These are phyloP conservation scores for Tiliacea aurago DNA, from an alignment of 2,888 invertebrate species.

Conservation along the genomic window DNA sequence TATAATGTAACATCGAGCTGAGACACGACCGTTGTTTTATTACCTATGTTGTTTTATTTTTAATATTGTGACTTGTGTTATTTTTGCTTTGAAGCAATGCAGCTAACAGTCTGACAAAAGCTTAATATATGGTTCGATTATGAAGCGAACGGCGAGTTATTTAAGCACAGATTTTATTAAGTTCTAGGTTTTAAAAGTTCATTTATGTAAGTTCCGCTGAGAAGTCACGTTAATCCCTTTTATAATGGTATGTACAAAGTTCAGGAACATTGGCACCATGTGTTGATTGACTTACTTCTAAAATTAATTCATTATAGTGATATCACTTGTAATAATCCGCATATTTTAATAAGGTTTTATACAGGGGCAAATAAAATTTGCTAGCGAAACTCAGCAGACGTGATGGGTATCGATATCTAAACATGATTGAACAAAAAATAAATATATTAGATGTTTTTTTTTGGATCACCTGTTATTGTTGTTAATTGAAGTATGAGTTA, in stretches of 20 bases:
- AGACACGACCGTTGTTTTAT: constrained; percentile 23
- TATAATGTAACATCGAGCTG: constrained; percentile 54
- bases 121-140: constrained; percentile 45
- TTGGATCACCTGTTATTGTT: too few species aligned
- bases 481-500: too few species aligned
- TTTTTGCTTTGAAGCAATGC: constrained; percentile 34
- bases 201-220: constrained; percentile 58
- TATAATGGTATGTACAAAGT: constrained; percentile 65
- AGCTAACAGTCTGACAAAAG: constrained; percentile 51
- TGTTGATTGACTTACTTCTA: constrained; percentile 48
- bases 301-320: constrained; percentile 61
- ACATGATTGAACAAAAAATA: too few species aligned
- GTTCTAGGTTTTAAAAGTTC: constrained; percentile 64
- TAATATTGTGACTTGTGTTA: constrained; percentile 41
- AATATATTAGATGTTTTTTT: too few species aligned
- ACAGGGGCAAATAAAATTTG: too few species aligned
- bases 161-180: constrained; percentile 46
- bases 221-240: constrained; percentile 47
- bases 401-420: too few species aligned
- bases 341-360: constrained; percentile 64
- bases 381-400: too few species aligned
- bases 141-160: constrained; percentile 33
- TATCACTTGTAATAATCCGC: constrained; percentile 67
- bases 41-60: constrained; percentile 51
- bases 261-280: constrained; percentile 58